Base-by-base conservation (phyloP, 2,113 vertebrate genomes). In the Haemorhous mexicanus region DNA sequence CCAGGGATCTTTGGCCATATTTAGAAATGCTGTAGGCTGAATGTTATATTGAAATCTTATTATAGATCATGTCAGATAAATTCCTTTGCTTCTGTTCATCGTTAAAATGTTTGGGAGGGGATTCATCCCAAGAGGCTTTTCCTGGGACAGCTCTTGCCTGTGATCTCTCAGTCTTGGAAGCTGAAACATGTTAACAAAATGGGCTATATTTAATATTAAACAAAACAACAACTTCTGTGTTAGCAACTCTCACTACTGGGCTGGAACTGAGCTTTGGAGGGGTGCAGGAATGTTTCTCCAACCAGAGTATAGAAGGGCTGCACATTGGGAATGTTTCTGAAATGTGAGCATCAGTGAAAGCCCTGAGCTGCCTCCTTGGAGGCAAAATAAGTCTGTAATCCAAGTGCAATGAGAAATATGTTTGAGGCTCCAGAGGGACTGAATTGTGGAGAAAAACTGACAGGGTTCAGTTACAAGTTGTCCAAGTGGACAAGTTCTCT, bases 21-120 rank as follows among this genome's bases (percentile, higher is more conserved):
- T 95, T 96, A 97, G 94, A 93, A 96, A 93, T 95, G 89, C 95
- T 96, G 94, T 96, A 97, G 93, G 94, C 95, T 95, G 94, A 95
- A 93, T 84, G 91, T 94, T 95, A 93, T 90, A 93, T 95, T 89
- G 93, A 88, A 95, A 96, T 86, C 93, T 97, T 96, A 95, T 93
- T 95, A 92, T 95, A 93, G 96, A 96, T 95, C 88, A 63, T 74
- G 93, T 84, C 92, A 89, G 90, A 92, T 89, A 91, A 95, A 96
- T 96, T 97, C 95, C 82, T 94, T 76, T 77, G 82, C 94, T 83
- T 94, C 95, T 95, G 77, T 89, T 94, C 41, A 20, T 94, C 62
- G 77, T 94, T 95, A 21, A 76, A 66, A 94, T 94, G 87, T 92
- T 80, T 95, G 92, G 92, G 91, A 77, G 94, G 95, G 94, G 89